Evolutionary conservation across 2,113 vertebrate species (phyloP).

Genomic region (Herpetotheres cachinnans): DNA sequence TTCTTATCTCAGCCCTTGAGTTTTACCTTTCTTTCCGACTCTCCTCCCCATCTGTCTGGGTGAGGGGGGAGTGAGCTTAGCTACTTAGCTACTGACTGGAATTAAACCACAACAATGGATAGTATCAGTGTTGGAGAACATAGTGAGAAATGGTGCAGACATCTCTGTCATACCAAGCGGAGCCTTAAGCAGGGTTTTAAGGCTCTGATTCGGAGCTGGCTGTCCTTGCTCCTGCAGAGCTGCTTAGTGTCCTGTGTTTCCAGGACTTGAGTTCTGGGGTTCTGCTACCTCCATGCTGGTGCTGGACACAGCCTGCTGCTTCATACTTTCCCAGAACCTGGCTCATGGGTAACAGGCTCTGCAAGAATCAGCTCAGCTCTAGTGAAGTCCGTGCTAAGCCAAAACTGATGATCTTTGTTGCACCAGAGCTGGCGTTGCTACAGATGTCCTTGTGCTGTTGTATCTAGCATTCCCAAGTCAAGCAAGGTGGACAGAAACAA

Average conservation of each 20-base stretch:
- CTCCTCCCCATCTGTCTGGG: too few relatives aligned
- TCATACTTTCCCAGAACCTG: neutral
- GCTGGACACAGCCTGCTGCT: neutral
- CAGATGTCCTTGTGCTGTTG: neutral
- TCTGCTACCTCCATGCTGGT: rapidly evolving
- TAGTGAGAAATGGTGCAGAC: neutral
- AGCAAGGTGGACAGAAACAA: neutral
- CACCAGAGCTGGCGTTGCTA: neutral
- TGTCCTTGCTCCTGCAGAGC: neutral
- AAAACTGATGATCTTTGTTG: neutral
- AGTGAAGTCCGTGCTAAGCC: neutral
- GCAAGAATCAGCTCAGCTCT: too few relatives aligned
- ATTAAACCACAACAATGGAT: neutral
- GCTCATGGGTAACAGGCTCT: neutral
- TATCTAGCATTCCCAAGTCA: neutral
- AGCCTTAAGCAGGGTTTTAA: neutral
- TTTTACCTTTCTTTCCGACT: too few relatives aligned
- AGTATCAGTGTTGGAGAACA: neutral
- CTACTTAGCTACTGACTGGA: too few relatives aligned
- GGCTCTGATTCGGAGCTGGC: neutral
- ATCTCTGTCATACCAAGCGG: rapidly evolving
- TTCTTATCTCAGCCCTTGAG: too few relatives aligned
- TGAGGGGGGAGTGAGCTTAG: too few relatives aligned
- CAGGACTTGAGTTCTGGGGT: neutral
- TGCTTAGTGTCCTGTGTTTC: neutral